Base-by-base conservation (phyloP, 1,140 invertebrate species). In the Drosophila leontia region DNA sequence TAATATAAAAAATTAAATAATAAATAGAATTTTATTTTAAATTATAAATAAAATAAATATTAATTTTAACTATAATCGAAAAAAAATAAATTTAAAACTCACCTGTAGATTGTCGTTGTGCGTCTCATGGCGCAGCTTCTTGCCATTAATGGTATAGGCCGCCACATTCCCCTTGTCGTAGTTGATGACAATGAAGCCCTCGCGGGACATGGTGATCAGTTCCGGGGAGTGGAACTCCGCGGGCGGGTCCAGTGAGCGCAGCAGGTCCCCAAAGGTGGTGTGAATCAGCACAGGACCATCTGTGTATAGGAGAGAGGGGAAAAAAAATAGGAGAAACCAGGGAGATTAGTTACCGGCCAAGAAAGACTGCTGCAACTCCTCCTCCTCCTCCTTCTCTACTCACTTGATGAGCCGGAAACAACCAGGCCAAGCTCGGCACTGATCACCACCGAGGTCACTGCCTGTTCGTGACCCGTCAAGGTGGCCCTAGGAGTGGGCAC, bases 371-470 rank as follows among this genome's bases (percentile, higher is more conserved):
- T 9, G 2, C 34, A 2, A 0, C 34, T 37, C 3, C 34, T 15
- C 11, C 4, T 26, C 2, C 7, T 1, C 0, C 3, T 19, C 2
- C 3, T 3, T 0, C 6, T 34, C 7, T 39, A 80, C 88, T 90
- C 71, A 98, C 97, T 96, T 91, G 96, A 94, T 15, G 97, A 98
- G 45, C 97, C 98, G 50, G 98, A 99, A 45, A 99, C 96, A 55
- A 99, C 98, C n/a, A 99, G 94, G 17, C 99, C 99, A 35, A 99
- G 95, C 93, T 99, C 99, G 17, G 99, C 99, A 7, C 98, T 99
- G 45, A 99, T 99, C 55, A 98, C 97, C 64, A 99, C 97, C 86
- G 97, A 97, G 45, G 97, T 97, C 47, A 99, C 97, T 48, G 98
- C 96, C 82, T 98, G 96, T 91, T 99, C 98, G 93, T 99, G 99